Evolutionary conservation across 2,797 vertebrate species (phyloP).

Genomic region (Centroberyx gerrardi): DNA sequence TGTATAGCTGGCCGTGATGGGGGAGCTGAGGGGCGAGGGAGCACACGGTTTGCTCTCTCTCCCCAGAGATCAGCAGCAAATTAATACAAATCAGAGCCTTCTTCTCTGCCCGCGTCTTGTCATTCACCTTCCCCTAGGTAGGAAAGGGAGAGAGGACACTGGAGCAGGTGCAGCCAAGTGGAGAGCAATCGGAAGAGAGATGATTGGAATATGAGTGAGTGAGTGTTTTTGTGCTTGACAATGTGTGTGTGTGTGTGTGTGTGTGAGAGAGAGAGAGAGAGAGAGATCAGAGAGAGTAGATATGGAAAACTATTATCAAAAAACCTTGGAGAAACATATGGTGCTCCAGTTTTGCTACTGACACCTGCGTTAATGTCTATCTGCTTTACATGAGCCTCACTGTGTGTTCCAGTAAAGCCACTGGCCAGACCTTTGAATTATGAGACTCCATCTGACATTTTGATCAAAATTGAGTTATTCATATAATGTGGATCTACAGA

Average conservation of each 20-base stretch:
- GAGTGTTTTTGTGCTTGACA: constrained; percentile 65
- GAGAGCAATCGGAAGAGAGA: constrained; percentile 77
- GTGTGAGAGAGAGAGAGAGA: not conserved
- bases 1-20: constrained; percentile 37
- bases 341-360: constrained; percentile 29
- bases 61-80: constrained; percentile 77
- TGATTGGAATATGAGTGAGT: constrained; percentile 80
- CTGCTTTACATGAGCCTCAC: not conserved
- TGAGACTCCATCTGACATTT: constrained; percentile 38
- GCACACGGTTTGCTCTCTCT: constrained; percentile 1
- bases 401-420: constrained; percentile 23
- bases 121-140: constrained; percentile 84
- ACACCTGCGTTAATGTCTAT: constrained; percentile 35
- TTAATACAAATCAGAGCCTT: constrained; percentile 82
- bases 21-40: constrained; percentile 8
- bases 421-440: constrained; percentile 52
- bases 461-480: constrained; percentile 24
- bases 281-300: constrained; percentile 41
- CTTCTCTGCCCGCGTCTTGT: constrained; percentile 54
- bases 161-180: constrained; percentile 82
- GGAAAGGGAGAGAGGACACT: constrained; percentile 60
- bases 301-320: constrained; percentile 52
- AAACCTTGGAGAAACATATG: constrained; percentile 38
- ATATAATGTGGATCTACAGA: not conserved
- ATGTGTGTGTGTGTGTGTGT: constrained; percentile 29